These are phyloP conservation scores for Heliconius nattereri DNA, from an alignment of 1,140 invertebrate species.

Conservation along the genomic window DNA sequence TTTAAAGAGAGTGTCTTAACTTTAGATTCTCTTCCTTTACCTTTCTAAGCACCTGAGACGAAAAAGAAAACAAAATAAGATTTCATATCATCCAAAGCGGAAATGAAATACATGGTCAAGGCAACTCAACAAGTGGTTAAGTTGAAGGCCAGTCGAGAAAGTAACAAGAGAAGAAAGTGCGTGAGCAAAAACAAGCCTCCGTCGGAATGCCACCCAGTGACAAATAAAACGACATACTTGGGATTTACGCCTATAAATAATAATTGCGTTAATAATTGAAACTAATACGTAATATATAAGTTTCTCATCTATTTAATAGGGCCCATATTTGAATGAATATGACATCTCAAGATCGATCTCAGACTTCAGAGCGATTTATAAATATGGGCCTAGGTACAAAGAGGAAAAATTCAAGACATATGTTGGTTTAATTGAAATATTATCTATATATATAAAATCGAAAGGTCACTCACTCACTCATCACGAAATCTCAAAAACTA, in stretches of 20 bases:
- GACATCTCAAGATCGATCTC: too few relatives aligned
- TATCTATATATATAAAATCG: too few relatives aligned
- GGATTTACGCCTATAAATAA: neutral
- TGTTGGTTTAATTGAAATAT: too few relatives aligned
- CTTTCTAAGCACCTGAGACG: neutral
- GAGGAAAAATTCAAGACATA: too few relatives aligned
- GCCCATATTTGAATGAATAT: too few relatives aligned
- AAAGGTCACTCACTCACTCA: too few relatives aligned
- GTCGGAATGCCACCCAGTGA: slow-evolving; percentile 20
- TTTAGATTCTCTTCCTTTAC: too few relatives aligned
- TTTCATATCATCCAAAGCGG: neutral
- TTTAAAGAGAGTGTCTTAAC: too few relatives aligned
- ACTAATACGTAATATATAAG: neutral
- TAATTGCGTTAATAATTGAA: neutral
- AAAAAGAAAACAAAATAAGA: neutral
- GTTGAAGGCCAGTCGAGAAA: slow-evolving; percentile 33
- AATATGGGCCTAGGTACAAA: too few relatives aligned
- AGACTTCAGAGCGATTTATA: too few relatives aligned
- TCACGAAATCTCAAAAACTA: too few relatives aligned
- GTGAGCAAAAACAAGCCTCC: slow-evolving; percentile 23
- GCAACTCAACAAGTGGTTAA: slow-evolving; percentile 18
- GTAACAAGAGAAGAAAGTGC: slow-evolving; percentile 31
- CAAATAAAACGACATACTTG: neutral
- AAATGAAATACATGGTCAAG: slow-evolving; percentile 18
- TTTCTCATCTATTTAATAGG: neutral